Conservation (phyloP, 1,140 invertebrate genomes). For the Philopotamus ludificatus region DNA sequence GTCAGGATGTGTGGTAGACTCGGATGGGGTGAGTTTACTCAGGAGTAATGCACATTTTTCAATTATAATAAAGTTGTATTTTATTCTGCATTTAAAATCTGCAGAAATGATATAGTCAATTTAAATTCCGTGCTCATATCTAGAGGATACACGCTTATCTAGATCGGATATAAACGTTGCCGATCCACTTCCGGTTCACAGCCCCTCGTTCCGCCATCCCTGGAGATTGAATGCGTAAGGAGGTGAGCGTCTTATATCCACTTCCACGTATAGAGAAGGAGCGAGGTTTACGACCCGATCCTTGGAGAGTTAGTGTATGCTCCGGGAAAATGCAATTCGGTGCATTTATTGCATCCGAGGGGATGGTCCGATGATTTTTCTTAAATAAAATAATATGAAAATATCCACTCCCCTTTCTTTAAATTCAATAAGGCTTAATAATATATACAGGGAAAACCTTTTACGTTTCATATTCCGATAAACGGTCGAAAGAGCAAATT, state of each 20-base stretch:
- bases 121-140: too few relatives aligned
- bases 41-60: background rate
- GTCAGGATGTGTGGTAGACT: background rate
- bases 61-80: too few relatives aligned
- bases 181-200: too few relatives aligned
- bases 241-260: conserved; percentile 21
- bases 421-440: too few relatives aligned
- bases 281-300: conserved; percentile 22
- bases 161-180: too few relatives aligned
- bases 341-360: conserved; percentile 27
- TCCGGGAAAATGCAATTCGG: conserved; percentile 28
- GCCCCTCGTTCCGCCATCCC: too few relatives aligned
- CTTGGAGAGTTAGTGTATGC: conserved; percentile 23
- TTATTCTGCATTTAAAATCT: too few relatives aligned
- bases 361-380: conserved; percentile 2
- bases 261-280: conserved; percentile 26
- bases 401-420: too few relatives aligned
- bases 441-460: too few relatives aligned
- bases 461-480: background rate
- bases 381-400: too few relatives aligned
- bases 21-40: background rate
- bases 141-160: too few relatives aligned
- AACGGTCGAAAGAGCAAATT: background rate
- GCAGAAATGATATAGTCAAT: too few relatives aligned
- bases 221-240: conserved; percentile 21